Evolutionary conservation across 2,888 invertebrate genomes (phyloP).

Genomic region (Toxonevra muliebris): DNA sequence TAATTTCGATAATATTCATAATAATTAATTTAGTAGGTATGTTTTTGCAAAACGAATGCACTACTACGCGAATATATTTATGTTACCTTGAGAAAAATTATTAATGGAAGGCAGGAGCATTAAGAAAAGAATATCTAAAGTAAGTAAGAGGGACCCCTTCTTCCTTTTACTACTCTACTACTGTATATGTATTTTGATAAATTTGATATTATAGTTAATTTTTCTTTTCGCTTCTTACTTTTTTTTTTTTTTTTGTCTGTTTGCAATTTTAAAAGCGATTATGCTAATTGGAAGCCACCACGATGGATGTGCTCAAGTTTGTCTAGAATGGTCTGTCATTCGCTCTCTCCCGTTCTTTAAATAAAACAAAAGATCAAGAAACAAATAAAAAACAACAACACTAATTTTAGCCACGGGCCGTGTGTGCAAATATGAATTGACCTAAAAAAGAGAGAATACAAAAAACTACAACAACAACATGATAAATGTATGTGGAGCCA

Average conservation of each 20-base stretch:
- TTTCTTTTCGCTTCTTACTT: slow-evolving; percentile 13
- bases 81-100: neutral
- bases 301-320: slow-evolving; percentile 19
- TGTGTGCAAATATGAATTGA: slow-evolving; percentile 13
- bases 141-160: slow-evolving; percentile 17
- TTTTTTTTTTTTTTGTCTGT: slow-evolving; percentile 12
- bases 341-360: no score
- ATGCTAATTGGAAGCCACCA: slow-evolving; percentile 33
- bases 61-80: neutral
- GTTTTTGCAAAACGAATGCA: slow-evolving; percentile 12
- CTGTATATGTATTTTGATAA: slow-evolving; percentile 10
- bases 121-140: neutral
- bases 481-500: slow-evolving; percentile 20
- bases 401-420: neutral
- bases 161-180: slow-evolving; percentile 5
- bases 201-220: slow-evolving; percentile 17
- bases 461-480: slow-evolving; percentile 16
- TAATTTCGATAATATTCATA: slow-evolving; percentile 35
- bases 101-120: neutral
- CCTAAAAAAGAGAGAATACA: slow-evolving; percentile 15
- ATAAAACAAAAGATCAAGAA: neutral
- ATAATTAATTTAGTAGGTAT: slow-evolving; percentile 36
- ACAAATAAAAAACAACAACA: slow-evolving; percentile 15
- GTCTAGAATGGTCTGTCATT: no score
- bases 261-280: slow-evolving; percentile 32